These are phyloP conservation scores for Cyclura pinguis DNA, from an alignment of 2,797 vertebrate genomes.

Conservation along the genomic window DNA sequence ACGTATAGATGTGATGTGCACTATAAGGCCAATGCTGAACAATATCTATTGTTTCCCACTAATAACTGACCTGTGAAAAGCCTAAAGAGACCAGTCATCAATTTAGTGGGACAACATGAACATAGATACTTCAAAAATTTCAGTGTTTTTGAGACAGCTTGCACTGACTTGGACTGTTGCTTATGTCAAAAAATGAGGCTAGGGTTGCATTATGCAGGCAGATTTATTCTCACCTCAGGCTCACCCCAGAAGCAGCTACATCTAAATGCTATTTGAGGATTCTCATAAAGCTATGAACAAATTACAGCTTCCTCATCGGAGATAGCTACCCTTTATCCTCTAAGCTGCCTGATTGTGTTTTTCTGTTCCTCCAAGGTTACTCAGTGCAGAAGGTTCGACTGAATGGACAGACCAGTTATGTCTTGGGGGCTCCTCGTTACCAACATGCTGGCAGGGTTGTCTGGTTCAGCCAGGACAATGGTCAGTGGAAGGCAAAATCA, in stretches of 20 bases:
- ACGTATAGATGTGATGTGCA: too few relatives aligned
- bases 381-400: constrained; percentile 49
- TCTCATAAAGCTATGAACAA: background rate
- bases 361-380: constrained; percentile 53
- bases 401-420: constrained; percentile 27
- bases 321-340: too few relatives aligned
- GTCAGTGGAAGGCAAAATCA: constrained; percentile 47
- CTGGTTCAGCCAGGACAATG: constrained; percentile 71
- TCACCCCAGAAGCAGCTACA: background rate
- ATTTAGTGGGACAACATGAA: too few relatives aligned
- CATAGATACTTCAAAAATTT: background rate
- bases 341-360: background rate
- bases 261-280: background rate
- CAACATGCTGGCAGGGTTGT: constrained; percentile 82
- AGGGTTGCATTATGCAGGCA: too few relatives aligned
- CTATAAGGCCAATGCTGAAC: background rate
- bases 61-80: background rate
- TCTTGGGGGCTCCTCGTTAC: constrained; percentile 84
- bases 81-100: background rate
- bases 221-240: background rate
- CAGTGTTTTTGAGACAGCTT: too few relatives aligned
- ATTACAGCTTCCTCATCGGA: background rate
- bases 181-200: background rate
- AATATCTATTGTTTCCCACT: background rate
- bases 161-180: background rate